Evolutionary conservation across 1,140 invertebrate species (phyloP).

Genomic region (Brachystomella parvula): DNA sequence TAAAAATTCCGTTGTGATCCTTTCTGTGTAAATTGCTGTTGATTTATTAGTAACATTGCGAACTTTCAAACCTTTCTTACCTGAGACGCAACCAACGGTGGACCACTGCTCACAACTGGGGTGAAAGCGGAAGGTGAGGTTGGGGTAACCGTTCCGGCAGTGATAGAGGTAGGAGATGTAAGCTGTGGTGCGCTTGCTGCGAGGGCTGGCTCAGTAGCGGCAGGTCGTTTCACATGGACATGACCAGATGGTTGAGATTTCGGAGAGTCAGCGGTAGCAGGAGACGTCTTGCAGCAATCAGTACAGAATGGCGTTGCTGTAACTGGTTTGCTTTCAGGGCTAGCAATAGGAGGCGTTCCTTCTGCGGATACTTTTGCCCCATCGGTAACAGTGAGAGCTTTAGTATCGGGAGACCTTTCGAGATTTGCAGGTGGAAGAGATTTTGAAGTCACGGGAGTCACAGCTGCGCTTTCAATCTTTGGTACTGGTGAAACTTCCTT

Average conservation of each 20-base stretch:
- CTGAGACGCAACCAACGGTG: slow-evolving; percentile 37
- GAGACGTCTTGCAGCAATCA: slow-evolving; percentile 32
- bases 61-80: no score
- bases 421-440: neutral
- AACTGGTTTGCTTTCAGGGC: no score
- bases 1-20: slow-evolving; percentile 4
- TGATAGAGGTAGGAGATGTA: neutral
- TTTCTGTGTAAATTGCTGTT: neutral
- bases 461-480: no score
- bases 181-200: neutral
- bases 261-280: slow-evolving; percentile 12
- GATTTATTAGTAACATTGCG: no score
- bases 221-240: slow-evolving; percentile 37
- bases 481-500: no score
- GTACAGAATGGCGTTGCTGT: no score
- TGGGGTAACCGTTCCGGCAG: slow-evolving; percentile 15
- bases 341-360: no score
- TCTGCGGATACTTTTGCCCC: neutral
- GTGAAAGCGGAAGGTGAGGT: neutral
- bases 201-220: slow-evolving; percentile 4
- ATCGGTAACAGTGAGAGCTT: neutral
- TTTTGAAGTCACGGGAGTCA: neutral
- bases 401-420: neutral
- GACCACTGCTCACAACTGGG: slow-evolving; percentile 16
- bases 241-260: slow-evolving; percentile 17